A percentile compares a stretch with the other conserved stretches of the same genome.
Conservation (phyloP, 2,113 vertebrate genomes). For the Pica pica region DNA sequence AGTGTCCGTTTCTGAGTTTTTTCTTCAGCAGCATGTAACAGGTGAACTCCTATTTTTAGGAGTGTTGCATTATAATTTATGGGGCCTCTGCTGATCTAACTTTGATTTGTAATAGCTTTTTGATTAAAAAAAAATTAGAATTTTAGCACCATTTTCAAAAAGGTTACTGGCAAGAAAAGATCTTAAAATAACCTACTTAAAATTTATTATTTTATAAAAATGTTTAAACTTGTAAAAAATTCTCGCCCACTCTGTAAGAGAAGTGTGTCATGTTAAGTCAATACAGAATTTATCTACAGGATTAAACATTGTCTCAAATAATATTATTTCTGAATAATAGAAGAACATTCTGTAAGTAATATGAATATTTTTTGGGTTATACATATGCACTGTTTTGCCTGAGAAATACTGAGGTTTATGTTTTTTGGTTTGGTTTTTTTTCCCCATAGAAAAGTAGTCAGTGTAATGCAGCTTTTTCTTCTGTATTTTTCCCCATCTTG, state of each 20-base stretch:
- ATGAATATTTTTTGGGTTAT: background rate
- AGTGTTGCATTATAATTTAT: background rate
- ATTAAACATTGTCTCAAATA: background rate
- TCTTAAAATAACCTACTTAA: background rate
- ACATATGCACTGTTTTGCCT: background rate
- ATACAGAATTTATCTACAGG: background rate
- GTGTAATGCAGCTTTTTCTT: background rate
- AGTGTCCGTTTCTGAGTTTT: background rate
- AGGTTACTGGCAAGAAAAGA: background rate
- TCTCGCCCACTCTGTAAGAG: background rate
- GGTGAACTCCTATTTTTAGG: background rate
- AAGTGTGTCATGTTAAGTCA: background rate
- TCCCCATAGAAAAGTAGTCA: background rate
- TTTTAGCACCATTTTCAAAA: background rate
- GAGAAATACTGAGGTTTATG: background rate
- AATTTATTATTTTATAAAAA: background rate
- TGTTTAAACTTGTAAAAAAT: background rate
- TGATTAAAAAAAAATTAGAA: background rate
- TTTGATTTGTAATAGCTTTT: background rate
- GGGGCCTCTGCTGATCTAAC: background rate
- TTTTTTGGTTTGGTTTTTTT: accelerated
- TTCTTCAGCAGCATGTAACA: background rate
- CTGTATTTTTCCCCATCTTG: background rate
- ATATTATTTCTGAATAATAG: background rate
- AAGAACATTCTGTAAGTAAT: background rate